Evolutionary conservation across 1,140 invertebrate genomes (phyloP).

Genomic region (Bombus impatiens): DNA sequence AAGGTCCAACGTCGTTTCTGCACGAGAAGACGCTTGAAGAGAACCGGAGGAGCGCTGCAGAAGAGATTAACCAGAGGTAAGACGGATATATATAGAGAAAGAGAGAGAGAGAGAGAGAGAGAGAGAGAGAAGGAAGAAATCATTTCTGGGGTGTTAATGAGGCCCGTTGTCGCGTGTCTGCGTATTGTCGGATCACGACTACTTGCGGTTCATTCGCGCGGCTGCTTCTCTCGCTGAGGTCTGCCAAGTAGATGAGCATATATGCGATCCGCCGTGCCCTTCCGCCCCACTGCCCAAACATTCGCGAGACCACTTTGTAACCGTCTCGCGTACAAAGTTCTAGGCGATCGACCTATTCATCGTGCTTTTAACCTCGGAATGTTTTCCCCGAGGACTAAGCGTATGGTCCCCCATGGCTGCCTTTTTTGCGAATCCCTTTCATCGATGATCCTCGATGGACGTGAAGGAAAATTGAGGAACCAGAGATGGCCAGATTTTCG

Average conservation of each 20-base stretch:
- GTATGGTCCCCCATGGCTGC: too few species aligned
- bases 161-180: conserved; percentile 36
- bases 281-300: too few species aligned
- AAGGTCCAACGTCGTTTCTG: too few species aligned
- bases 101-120: background rate
- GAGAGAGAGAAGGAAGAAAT: conserved; percentile 5
- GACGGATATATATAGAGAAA: too few species aligned
- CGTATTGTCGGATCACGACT: conserved; percentile 38
- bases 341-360: conserved; percentile 25
- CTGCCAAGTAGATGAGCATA: conserved; percentile 50
- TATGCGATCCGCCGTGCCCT: too few species aligned
- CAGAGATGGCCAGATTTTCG: background rate
- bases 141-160: conserved; percentile 51
- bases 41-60: too few species aligned
- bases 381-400: conserved; percentile 22
- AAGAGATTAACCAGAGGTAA: too few species aligned
- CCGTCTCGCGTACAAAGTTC: conserved; percentile 48
- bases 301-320: too few species aligned
- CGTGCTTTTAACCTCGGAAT: conserved; percentile 36
- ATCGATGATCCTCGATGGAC: too few species aligned
- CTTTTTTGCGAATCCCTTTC: too few species aligned
- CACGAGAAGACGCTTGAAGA: too few species aligned
- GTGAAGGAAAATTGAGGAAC: too few species aligned
- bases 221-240: background rate
- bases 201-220: conserved; percentile 19